A percentile compares a stretch with the other conserved stretches of the same genome.
These are phyloP conservation scores for Listronotus bonariensis DNA, from an alignment of 1,140 invertebrate genomes.

Conservation along the genomic window DNA sequence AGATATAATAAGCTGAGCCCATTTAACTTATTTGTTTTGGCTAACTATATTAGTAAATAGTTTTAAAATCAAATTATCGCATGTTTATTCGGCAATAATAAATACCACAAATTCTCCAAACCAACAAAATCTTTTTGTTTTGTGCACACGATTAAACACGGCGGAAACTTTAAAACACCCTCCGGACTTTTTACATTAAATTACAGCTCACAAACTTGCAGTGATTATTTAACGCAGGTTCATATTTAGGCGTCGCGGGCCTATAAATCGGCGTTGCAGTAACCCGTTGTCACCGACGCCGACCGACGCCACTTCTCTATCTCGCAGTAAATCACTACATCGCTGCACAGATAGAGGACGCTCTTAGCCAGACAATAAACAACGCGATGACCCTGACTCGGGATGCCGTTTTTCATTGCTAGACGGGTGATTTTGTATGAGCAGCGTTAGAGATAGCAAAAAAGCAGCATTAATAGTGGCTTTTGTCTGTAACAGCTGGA, in stretches of 20 bases:
- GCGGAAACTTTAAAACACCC: neutral
- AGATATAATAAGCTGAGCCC: no score
- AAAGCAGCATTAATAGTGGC: neutral
- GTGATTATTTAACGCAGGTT: conserved; percentile 10
- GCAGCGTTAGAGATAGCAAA: neutral
- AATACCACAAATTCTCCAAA: neutral
- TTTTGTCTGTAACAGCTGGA: no score
- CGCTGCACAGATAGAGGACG: conserved; percentile 26
- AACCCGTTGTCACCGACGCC: conserved; percentile 16
- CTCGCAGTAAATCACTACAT: conserved; percentile 30
- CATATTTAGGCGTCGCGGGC: conserved; percentile 21
- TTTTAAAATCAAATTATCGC: no score
- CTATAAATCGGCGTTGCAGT: conserved; percentile 23
- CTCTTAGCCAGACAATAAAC: conserved; percentile 29
- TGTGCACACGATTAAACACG: neutral
- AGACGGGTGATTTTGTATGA: conserved; percentile 14
- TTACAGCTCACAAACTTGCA: neutral
- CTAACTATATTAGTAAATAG: no score
- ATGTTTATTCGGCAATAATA: no score
- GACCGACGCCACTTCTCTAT: conserved; percentile 27
- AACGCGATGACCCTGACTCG: conserved; percentile 16
- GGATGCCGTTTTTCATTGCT: conserved; percentile 28
- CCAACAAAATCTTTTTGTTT: neutral
- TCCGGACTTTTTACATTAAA: neutral
- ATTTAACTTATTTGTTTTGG: no score